Percentiles rank a stretch among this genome's conserved stretches.
These are phyloP conservation scores for Thalassarche chlororhynchos DNA, from an alignment of 2,113 vertebrate genomes.

Conservation along the genomic window DNA sequence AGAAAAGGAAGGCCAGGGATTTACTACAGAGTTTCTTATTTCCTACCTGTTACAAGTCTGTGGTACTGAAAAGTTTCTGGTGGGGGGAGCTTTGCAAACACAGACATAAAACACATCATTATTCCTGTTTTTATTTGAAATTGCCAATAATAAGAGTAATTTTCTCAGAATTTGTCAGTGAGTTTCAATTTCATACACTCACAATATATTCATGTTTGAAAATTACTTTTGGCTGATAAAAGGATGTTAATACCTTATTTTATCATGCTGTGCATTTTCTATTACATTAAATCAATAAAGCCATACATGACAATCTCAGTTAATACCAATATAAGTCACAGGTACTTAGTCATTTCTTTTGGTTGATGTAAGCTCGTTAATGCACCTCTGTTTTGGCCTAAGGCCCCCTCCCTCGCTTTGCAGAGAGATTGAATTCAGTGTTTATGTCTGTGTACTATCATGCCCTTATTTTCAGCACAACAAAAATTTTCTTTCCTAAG, in stretches of 20 bases:
- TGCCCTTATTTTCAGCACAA: conserved; percentile 30
- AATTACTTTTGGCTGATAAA: conserved; percentile 42
- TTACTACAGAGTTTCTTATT: not conserved
- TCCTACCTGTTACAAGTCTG: not conserved
- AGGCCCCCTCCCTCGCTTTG: not conserved
- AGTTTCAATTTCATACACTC: conserved; percentile 18
- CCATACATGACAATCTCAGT: not conserved
- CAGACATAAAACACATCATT: not conserved
- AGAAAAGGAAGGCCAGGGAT: not conserved
- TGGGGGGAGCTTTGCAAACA: not conserved
- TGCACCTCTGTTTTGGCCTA: conserved; percentile 18
- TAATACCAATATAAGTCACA: conserved; percentile 30
- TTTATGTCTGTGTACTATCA: conserved; percentile 40
- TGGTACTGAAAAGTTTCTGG: not conserved
- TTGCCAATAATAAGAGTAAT: not conserved
- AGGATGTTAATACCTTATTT: conserved; percentile 32
- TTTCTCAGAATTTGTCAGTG: not conserved
- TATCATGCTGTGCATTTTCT: conserved; percentile 15
- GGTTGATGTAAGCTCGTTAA: conserved; percentile 13
- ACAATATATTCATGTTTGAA: conserved; percentile 27
- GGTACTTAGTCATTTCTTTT: conserved; percentile 30
- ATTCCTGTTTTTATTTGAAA: conserved; percentile 29
- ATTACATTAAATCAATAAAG: conserved; percentile 21
- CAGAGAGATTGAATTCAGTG: not conserved
- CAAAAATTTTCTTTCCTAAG: conserved; percentile 8